phyloP scores from a whole-genome alignment of 2,888 invertebrate genomes.

The Elaeidobius kamerunicus region DNA sequence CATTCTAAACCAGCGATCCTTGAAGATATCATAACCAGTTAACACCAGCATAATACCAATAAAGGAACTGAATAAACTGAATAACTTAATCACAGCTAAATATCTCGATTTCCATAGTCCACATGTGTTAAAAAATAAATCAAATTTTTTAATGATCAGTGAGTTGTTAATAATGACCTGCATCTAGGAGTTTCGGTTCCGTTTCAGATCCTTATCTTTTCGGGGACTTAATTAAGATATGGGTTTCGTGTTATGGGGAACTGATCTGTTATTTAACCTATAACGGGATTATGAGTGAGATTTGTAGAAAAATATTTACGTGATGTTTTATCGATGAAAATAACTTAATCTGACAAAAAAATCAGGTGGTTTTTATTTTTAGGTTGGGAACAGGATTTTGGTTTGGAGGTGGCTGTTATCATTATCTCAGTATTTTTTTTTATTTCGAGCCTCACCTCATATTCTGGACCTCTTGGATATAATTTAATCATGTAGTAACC shows the following conservation, averaged over 20 bases:
- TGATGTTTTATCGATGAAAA: no score
- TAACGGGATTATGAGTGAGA: constrained; percentile 2
- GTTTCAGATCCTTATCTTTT: constrained; percentile 22
- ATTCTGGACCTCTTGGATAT: no score
- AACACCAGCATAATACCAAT: constrained; percentile 4
- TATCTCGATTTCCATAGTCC: constrained; percentile 20
- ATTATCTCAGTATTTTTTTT: no score
- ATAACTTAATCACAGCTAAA: constrained; percentile 15
- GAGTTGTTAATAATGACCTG: constrained; percentile 30
- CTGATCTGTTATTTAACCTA: no score
- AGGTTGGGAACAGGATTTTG: no score
- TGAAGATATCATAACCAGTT: not conserved
- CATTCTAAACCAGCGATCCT: not conserved
- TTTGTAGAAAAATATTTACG: not conserved
- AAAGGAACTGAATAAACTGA: not conserved
- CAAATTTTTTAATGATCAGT: constrained; percentile 27
- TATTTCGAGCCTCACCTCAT: no score
- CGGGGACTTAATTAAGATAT: constrained; percentile 20
- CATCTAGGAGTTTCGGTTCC: constrained; percentile 22
- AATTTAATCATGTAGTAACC: no score
- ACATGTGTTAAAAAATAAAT: constrained; percentile 28
- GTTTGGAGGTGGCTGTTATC: no score
- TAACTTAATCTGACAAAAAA: no score
- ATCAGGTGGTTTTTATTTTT: no score
- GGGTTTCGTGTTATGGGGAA: constrained; percentile 10